A percentile compares a stretch with the other conserved stretches of the same genome.
These are phyloP conservation scores for Maconellicoccus hirsutus DNA, from an alignment of 1,140 invertebrate species.

Conservation along the genomic window DNA sequence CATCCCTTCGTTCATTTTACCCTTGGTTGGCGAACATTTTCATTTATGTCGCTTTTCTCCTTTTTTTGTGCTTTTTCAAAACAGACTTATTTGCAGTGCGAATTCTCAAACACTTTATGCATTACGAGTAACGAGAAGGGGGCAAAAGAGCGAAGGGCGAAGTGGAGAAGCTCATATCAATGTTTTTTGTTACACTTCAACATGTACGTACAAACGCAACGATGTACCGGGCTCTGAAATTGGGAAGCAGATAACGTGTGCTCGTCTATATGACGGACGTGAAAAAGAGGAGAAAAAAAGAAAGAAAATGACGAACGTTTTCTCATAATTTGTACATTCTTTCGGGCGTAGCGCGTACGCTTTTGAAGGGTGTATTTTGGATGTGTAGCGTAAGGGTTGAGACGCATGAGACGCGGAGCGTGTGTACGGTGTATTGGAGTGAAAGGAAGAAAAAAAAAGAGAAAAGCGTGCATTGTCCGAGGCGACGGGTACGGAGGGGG, in stretches of 20 bases:
- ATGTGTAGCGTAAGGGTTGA: neutral
- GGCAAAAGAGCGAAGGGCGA: neutral
- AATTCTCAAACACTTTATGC: neutral
- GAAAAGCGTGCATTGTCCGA: too few relatives aligned
- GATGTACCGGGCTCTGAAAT: neutral
- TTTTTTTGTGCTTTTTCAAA: neutral
- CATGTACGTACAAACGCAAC: neutral
- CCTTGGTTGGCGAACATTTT: too few relatives aligned
- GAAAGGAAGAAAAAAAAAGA: neutral
- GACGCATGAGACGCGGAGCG: neutral
- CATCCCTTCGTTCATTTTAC: too few relatives aligned
- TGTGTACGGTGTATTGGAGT: neutral
- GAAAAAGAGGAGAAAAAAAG: neutral
- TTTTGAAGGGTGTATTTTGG: slow-evolving; percentile 2
- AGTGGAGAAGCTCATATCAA: neutral
- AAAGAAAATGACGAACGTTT: slow-evolving; percentile 3
- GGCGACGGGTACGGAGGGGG: neutral
- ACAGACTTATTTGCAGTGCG: neutral
- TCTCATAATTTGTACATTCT: neutral
- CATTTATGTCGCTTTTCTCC: too few relatives aligned
- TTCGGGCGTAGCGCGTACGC: neutral
- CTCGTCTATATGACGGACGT: neutral
- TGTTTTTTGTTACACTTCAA: neutral
- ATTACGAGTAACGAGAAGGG: neutral
- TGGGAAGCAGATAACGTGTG: slow-evolving; percentile 2